Evolutionary conservation across 2,888 invertebrate species (phyloP).

Genomic region (Himalopsyche kuldschensis): DNA sequence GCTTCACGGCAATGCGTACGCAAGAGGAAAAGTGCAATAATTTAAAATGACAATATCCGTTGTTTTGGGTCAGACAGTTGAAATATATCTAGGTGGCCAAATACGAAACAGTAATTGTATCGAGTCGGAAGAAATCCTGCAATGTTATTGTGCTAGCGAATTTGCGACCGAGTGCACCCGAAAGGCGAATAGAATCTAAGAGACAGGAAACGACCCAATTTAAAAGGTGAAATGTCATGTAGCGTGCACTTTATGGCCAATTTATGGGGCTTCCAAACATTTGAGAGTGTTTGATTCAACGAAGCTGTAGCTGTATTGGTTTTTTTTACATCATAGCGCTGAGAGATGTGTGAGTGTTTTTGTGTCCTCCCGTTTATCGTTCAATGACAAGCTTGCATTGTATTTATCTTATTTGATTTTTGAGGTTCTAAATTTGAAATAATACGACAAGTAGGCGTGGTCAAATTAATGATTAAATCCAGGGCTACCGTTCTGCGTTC

Average conservation of each 20-base stretch:
- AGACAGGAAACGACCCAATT: constrained; percentile 4
- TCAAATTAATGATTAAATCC: too few species aligned
- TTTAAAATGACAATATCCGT: too few species aligned
- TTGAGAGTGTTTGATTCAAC: background rate
- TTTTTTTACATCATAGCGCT: too few species aligned
- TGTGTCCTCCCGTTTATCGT: too few species aligned
- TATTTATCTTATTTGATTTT: too few species aligned
- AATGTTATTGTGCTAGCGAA: background rate
- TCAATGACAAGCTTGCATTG: too few species aligned
- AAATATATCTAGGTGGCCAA: background rate
- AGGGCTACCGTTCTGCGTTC: too few species aligned
- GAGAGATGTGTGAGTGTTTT: too few species aligned
- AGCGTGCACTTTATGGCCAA: background rate
- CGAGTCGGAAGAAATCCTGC: background rate
- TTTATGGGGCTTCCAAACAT: background rate
- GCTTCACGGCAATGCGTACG: too few species aligned
- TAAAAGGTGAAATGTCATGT: constrained; percentile 1
- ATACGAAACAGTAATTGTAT: background rate
- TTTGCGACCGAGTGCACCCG: background rate
- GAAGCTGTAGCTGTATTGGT: background rate
- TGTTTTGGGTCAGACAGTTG: background rate
- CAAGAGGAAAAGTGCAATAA: too few species aligned
- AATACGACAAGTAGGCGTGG: too few species aligned
- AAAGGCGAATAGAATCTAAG: background rate
- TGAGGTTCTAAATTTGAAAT: too few species aligned